Evolutionary conservation across 1,140 invertebrate genomes (phyloP), one percentile per base, ranked within the genome.

Genomic region (Camponotus vicinus): DNA sequence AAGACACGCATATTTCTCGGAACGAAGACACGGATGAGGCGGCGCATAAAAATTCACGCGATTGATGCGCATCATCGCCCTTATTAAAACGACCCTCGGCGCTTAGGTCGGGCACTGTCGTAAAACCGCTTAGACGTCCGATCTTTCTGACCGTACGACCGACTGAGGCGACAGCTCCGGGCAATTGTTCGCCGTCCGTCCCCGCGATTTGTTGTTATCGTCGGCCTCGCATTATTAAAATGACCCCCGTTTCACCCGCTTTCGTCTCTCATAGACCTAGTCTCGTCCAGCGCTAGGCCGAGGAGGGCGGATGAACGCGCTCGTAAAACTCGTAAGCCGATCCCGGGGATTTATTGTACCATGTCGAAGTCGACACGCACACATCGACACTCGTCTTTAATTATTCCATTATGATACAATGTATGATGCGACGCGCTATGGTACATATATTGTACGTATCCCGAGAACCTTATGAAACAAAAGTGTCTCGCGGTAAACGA

Each of bases 131-230:
- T 76, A 40, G 49, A 76, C 59, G 32, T 11, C 49, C 49, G 78
- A 71, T 82, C 52, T 32, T 40, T 82, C 34, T 7, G 52, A 37
- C 73, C n/a, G 76, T 6, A 15, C 34, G 40, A 21, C 37, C 40
- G 45, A 49, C 15, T 52, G 49, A 52, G 6, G 49, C 49, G 49
- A 52, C 45, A 64, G 71, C 61, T 27, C 27, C 27, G 27, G 27
- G 85, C 78, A 91, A 91, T 90, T 89, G 86, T 88, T 69, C 67
- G 67, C 52, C 79, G 78, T 79, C 75, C 83, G 83, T 64, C 66
- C 27, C n/a, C 66, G 71, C 83, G 88, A 89, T 83, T 82, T 86
- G 59, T 89, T 85, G 75, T 89, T 89, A 89, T 86, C 77, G 59
- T 71, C 49, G 55, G 70, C 63, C 61, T 21, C 45, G 63, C 52